Evolutionary conservation across 2,888 invertebrate genomes (phyloP).

Genomic region (Colostygia pectinataria): DNA sequence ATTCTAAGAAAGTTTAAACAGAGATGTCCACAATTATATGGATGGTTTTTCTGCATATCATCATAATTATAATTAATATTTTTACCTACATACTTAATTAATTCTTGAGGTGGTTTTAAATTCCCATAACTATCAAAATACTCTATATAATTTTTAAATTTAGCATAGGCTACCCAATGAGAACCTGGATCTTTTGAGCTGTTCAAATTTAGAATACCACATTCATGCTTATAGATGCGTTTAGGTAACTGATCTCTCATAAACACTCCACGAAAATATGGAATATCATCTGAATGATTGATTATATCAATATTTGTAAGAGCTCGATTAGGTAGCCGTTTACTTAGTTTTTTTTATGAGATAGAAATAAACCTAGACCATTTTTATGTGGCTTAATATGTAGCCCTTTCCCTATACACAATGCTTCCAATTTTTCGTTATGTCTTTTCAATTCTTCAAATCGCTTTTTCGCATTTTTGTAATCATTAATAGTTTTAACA

Average conservation of each 20-base stretch:
- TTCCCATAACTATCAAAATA: slow-evolving; percentile 19
- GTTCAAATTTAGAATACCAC: slow-evolving; percentile 14
- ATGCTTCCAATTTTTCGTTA: not conserved
- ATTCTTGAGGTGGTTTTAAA: slow-evolving; percentile 10
- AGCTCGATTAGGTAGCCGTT: slow-evolving; percentile 2
- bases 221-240: no score
- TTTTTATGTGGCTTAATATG: not conserved
- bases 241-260: no score
- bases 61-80: no score
- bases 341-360: slow-evolving; percentile 4
- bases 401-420: slow-evolving; percentile 1
- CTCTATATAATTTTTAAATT: slow-evolving; percentile 1
- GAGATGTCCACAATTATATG: slow-evolving; percentile 12
- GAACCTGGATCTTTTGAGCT: slow-evolving; percentile 3
- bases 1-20: slow-evolving; percentile 1
- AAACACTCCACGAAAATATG: no score
- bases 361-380: not conserved
- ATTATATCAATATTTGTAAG: slow-evolving; percentile 4
- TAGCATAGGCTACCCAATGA: slow-evolving; percentile 17
- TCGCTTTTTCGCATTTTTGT: not conserved
- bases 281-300: no score
- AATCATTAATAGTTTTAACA: not conserved
- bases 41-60: not conserved
- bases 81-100: not conserved
- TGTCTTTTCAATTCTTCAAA: not conserved